Percentiles rank a stretch among this genome's conserved stretches.
Conservation (phyloP, 2,113 vertebrate species). For the Xyliphius kryptos region DNA sequence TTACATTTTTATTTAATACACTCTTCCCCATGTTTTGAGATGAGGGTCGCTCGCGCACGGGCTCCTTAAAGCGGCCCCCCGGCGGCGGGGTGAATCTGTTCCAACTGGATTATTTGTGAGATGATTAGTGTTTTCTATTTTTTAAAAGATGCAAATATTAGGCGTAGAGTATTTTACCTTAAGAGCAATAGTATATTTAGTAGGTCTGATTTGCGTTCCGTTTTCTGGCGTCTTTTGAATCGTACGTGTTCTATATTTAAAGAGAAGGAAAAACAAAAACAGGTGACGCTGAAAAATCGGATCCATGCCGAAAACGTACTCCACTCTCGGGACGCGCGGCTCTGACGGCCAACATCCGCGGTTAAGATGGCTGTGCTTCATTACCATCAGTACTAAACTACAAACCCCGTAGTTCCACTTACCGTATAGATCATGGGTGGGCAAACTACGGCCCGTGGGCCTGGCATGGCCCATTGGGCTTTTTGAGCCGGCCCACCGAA, state of each 20-base stretch:
- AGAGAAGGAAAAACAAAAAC: conserved; percentile 12
- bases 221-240: conserved; percentile 27
- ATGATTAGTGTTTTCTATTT: conserved; percentile 20
- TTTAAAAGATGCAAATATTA: conserved; percentile 22
- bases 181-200: conserved; percentile 43
- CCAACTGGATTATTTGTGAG: conserved; percentile 25
- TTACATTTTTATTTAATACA: conserved; percentile 4
- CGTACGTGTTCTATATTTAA: conserved; percentile 35
- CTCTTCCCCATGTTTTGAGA: conserved; percentile 4
- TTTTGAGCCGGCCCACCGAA: too few relatives aligned
- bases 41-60: conserved; percentile 10
- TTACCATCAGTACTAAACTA: too few relatives aligned
- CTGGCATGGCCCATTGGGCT: too few relatives aligned
- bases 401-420: too few relatives aligned
- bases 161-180: conserved; percentile 36
- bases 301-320: too few relatives aligned
- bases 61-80: conserved; percentile 1
- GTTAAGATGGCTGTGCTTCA: too few relatives aligned
- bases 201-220: conserved; percentile 35
- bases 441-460: too few relatives aligned
- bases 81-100: conserved; percentile 18
- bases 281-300: conserved; percentile 13
- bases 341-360: too few relatives aligned
- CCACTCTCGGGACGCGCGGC: too few relatives aligned
- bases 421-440: too few relatives aligned